phyloP scores from a whole-genome alignment of 1,140 invertebrate species.

The Camponotus vicinus region DNA sequence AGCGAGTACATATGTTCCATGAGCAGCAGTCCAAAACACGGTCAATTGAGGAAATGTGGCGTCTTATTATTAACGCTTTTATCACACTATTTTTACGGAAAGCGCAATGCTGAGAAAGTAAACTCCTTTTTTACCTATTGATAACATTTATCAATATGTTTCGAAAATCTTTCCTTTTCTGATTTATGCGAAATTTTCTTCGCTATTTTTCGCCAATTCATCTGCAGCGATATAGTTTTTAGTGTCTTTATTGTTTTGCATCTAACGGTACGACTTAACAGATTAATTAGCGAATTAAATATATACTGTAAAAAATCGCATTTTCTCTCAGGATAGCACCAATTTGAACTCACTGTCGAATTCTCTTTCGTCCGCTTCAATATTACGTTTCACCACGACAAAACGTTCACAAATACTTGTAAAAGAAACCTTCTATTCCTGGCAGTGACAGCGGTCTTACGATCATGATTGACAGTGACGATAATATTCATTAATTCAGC shows the following conservation, averaged over 20 bases:
- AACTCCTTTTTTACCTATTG: background rate
- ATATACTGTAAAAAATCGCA: background rate
- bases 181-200: background rate
- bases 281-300: slow-evolving; percentile 7
- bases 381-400: background rate
- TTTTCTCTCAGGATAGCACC: slow-evolving; percentile 29
- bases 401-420: slow-evolving; percentile 21
- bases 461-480: slow-evolving; percentile 15
- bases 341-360: slow-evolving; percentile 25
- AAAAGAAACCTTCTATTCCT: slow-evolving; percentile 7
- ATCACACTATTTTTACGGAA: background rate
- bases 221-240: background rate
- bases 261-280: background rate
- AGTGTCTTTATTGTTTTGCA: background rate
- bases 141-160: background rate
- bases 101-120: slow-evolving; percentile 12
- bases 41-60: background rate
- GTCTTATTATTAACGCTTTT: slow-evolving; percentile 19
- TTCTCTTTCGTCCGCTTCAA: background rate
- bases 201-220: background rate
- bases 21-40: background rate
- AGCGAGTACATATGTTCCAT: background rate
- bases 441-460: slow-evolving; percentile 49
- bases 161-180: background rate
- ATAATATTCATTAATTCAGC: background rate